phyloP scores from a whole-genome alignment of 2,797 vertebrate genomes.

The Oreortyx pictus region DNA sequence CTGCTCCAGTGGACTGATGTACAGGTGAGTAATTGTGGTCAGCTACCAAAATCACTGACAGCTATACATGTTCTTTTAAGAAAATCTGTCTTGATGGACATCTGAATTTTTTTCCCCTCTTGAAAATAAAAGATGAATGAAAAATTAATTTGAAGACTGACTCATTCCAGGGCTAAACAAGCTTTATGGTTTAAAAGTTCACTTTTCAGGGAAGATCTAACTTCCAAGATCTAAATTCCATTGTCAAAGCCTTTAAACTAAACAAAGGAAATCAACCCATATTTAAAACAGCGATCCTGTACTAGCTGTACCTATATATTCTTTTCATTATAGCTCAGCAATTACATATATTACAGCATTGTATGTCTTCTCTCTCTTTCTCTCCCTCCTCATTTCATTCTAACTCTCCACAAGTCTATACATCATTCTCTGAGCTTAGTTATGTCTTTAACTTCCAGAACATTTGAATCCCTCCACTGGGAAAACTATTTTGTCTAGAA shows the following conservation, averaged over 20 bases:
- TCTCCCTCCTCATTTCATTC: neutral
- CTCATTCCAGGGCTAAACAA: neutral
- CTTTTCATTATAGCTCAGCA: neutral
- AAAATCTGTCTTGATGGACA: neutral
- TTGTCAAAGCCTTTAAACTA: neutral
- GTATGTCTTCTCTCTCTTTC: neutral
- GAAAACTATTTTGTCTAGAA: neutral
- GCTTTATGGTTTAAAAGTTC: neutral
- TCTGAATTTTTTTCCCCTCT: neutral
- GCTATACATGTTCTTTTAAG: neutral
- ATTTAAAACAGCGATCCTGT: neutral
- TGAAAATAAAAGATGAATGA: neutral
- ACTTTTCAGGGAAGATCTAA: neutral
- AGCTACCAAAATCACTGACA: neutral
- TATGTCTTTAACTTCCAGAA: neutral
- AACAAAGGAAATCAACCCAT: neutral
- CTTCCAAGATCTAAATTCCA: neutral
- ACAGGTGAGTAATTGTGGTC: neutral
- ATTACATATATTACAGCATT: neutral
- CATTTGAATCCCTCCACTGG: neutral
- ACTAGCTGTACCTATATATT: neutral
- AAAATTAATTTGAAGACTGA: neutral
- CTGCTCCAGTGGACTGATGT: rapidly evolving
- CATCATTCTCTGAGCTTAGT: neutral
- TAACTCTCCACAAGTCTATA: neutral